Percentiles rank a stretch among this genome's conserved stretches.
phyloP scores from a whole-genome alignment of 1,140 invertebrate genomes.

The Orius insidiosus region DNA sequence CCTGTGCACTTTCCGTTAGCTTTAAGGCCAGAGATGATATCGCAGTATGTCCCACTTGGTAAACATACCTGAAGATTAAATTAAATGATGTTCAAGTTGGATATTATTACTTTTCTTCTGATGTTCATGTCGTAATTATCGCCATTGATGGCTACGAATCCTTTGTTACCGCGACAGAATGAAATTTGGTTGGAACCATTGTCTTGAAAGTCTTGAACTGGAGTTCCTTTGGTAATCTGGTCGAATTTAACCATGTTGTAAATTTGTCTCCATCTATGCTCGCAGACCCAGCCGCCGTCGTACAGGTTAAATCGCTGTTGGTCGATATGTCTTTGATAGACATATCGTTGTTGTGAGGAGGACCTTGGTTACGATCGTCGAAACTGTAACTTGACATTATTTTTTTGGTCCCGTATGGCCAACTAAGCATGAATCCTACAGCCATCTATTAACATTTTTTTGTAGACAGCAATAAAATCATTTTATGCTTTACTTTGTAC shows the following conservation, averaged over 20 bases:
- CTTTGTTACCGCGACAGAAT: conserved; percentile 49
- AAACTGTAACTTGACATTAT: conserved; percentile 56
- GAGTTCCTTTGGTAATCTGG: conserved; percentile 37
- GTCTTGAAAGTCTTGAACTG: conserved; percentile 49
- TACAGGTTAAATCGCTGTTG: conserved; percentile 46
- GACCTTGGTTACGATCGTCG: conserved; percentile 33
- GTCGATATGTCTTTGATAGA: conserved; percentile 46
- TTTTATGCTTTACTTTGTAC: conserved; percentile 35
- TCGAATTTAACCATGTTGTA: conserved; percentile 63
- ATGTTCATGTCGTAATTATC: conserved; percentile 35
- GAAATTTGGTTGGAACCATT: conserved; percentile 53
- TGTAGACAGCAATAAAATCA: not conserved
- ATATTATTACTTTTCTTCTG: conserved; percentile 29
- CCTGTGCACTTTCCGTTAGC: conserved; percentile 46
- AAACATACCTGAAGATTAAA: conserved; percentile 61
- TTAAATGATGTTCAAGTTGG: too few relatives aligned
- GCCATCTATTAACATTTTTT: conserved; percentile 33
- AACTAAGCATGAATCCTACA: conserved; percentile 58
- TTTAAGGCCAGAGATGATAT: conserved; percentile 60
- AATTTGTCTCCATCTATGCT: conserved; percentile 73
- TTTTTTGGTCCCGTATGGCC: conserved; percentile 50
- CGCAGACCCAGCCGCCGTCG: conserved; percentile 73
- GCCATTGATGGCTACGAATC: conserved; percentile 57
- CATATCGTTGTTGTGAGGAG: conserved; percentile 39
- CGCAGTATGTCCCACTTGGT: conserved; percentile 63